Conservation (phyloP, 2,113 vertebrate species). For the Philantomba maxwellii region DNA sequence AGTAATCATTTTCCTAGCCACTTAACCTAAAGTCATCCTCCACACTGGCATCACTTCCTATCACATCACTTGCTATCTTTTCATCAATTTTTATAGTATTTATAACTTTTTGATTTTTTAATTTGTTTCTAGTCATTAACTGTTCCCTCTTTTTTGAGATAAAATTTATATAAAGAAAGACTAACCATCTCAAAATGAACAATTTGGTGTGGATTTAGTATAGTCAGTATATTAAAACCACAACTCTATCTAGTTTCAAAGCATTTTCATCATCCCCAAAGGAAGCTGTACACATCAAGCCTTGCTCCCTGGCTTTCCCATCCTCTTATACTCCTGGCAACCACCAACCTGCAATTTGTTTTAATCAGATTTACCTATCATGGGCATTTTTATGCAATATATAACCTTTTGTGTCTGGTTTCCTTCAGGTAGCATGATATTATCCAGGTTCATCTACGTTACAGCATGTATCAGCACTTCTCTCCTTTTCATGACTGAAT, state of each 20-base stretch:
- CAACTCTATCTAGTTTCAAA: neutral
- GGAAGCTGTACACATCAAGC: neutral
- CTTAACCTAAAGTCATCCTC: neutral
- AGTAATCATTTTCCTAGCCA: neutral
- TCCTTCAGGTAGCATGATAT: neutral
- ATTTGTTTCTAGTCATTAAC: neutral
- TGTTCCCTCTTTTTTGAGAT: neutral
- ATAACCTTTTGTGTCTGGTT: neutral
- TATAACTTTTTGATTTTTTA: neutral
- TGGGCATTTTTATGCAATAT: neutral
- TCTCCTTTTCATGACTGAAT: neutral
- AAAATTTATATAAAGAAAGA: neutral
- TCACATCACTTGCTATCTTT: neutral
- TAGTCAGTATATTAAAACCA: neutral
- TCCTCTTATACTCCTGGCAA: neutral
- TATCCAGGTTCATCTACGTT: neutral
- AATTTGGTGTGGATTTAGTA: neutral
- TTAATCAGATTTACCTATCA: neutral
- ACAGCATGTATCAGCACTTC: neutral
- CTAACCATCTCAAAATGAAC: neutral
- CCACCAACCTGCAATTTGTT: neutral
- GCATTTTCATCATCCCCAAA: neutral
- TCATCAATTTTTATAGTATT: neutral
- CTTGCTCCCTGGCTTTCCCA: neutral
- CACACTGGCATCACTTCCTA: neutral